Evolutionary conservation across 2,113 vertebrate species (phyloP).

Genomic region (Sapajus apella): DNA sequence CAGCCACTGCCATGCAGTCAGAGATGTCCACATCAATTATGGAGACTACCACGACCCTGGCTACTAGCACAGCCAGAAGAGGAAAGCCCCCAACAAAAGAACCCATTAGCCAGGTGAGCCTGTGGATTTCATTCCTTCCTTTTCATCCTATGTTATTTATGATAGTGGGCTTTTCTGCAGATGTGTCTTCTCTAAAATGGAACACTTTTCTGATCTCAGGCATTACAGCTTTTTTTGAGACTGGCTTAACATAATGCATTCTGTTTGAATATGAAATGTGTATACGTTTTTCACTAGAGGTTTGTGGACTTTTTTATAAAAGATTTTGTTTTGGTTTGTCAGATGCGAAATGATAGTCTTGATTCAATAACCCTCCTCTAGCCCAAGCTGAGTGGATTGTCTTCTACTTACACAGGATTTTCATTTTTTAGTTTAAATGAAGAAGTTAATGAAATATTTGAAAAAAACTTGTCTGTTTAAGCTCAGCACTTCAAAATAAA

Average conservation of each 20-base stretch:
- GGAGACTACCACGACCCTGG: constrained; percentile 97
- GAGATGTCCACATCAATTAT: constrained; percentile 98
- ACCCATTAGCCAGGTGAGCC: constrained; percentile 91
- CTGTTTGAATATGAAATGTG: background rate
- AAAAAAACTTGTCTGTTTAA: background rate
- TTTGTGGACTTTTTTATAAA: background rate
- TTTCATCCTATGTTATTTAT: background rate
- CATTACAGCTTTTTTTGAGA: background rate
- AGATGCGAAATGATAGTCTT: background rate
- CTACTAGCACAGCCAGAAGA: constrained; percentile 91
- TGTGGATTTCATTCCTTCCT: background rate
- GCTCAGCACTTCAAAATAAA: background rate
- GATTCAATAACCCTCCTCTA: background rate
- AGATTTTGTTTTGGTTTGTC: background rate
- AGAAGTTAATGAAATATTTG: background rate
- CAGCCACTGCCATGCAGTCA: constrained; percentile 96
- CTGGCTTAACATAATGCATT: background rate
- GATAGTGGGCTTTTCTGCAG: background rate
- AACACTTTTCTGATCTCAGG: background rate
- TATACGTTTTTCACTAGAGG: background rate
- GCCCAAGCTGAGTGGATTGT: background rate
- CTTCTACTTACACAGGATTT: background rate
- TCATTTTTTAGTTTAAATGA: background rate
- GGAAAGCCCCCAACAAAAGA: constrained; percentile 95
- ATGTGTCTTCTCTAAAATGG: background rate